These are phyloP conservation scores for Drosophila busckii DNA, from an alignment of 1,140 invertebrate genomes.

Conservation along the genomic window DNA sequence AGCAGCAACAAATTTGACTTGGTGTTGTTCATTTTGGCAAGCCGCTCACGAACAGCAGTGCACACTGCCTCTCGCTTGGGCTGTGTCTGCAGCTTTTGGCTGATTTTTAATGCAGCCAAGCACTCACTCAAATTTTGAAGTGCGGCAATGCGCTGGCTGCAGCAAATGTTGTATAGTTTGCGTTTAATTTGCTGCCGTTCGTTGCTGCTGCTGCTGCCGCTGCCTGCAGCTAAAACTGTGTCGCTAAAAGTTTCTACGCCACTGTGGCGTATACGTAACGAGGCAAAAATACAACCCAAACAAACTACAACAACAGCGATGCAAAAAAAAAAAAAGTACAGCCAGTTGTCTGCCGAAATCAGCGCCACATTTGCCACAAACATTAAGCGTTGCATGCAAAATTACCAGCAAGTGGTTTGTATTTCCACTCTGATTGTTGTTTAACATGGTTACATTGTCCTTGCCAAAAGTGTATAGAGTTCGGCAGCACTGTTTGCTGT, in stretches of 20 bases:
- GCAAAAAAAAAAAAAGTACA: not conserved
- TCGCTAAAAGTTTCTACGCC: constrained; percentile 47
- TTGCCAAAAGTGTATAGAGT: constrained; percentile 54
- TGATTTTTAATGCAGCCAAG: constrained; percentile 62
- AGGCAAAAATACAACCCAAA: constrained; percentile 10
- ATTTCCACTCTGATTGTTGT: constrained; percentile 77
- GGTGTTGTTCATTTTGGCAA: constrained; percentile 72
- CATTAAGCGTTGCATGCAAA: constrained; percentile 76
- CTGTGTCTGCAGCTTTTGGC: constrained; percentile 7
- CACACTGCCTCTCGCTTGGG: constrained; percentile 10
- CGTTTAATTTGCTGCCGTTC: constrained; percentile 62
- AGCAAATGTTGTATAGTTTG: constrained; percentile 73
- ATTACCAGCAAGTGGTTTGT: constrained; percentile 75
- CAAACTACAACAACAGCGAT: constrained; percentile 1
- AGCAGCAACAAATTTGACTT: constrained; percentile 20
- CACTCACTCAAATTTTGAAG: constrained; percentile 72
- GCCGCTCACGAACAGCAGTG: constrained; percentile 34
- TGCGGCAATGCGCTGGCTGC: constrained; percentile 61
- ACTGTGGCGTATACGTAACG: constrained; percentile 14
- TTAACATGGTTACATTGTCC: constrained; percentile 77
- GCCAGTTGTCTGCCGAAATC: constrained; percentile 68
- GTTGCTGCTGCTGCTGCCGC: constrained; percentile 10
- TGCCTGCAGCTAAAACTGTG: constrained; percentile 53
- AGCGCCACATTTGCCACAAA: constrained; percentile 73
- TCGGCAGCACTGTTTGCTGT: constrained; percentile 27